Evolutionary conservation across 2,888 invertebrate genomes (phyloP).

Genomic region (Mesorhabditis spiculigera): DNA sequence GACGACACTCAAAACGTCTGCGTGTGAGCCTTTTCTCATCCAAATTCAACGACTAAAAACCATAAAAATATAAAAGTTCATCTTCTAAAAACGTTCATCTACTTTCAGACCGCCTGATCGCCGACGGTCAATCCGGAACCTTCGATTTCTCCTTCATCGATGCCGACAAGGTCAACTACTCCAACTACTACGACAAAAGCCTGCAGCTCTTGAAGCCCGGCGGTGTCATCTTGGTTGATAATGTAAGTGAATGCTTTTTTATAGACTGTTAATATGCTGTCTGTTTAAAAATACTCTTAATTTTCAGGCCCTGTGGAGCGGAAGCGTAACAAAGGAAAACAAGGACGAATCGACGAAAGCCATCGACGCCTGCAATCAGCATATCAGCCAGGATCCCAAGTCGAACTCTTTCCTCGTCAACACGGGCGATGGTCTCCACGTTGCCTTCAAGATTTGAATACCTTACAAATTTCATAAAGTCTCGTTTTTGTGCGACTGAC

Average conservation of each 20-base stretch:
- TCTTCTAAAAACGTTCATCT: too few relatives aligned
- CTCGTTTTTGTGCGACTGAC: too few relatives aligned
- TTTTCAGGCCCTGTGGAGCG: constrained; percentile 21
- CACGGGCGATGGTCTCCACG: constrained; percentile 53
- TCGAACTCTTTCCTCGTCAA: constrained; percentile 43
- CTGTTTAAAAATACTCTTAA: background rate
- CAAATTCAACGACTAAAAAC: too few relatives aligned
- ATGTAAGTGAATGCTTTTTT: constrained; percentile 41
- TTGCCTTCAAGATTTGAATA: constrained; percentile 39
- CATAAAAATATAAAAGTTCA: background rate
- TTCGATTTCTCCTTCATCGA: constrained; percentile 55
- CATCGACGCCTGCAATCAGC: constrained; percentile 20
- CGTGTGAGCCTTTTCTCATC: too few relatives aligned
- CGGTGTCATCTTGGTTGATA: constrained; percentile 62
- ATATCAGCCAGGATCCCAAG: background rate
- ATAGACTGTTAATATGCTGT: background rate
- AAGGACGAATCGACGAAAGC: constrained; percentile 9
- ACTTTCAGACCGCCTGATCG: constrained; percentile 39
- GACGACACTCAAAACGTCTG: too few relatives aligned
- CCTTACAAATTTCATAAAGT: too few relatives aligned
- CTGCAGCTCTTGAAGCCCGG: constrained; percentile 59
- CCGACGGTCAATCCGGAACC: constrained; percentile 36
- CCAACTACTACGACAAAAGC: constrained; percentile 60
- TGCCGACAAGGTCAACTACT: constrained; percentile 60
- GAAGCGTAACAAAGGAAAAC: constrained; percentile 9